Base-by-base conservation (phyloP, 2,888 invertebrate genomes). In the Magallana nippona region DNA sequence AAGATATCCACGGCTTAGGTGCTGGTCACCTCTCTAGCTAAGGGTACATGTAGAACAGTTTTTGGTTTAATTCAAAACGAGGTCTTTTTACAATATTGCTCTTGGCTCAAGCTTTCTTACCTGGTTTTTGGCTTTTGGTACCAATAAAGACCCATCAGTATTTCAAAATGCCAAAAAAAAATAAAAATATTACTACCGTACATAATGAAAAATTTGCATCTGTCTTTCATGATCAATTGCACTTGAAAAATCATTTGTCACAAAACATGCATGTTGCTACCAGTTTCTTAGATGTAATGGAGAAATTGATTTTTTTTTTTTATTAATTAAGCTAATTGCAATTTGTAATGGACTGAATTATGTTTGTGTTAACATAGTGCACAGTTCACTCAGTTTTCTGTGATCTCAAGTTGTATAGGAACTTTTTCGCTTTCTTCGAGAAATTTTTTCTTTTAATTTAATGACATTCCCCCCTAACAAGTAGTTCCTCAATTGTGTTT, bases 331-430 rank as follows among this genome's bases (percentile, higher is more conserved):
- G 71, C 71, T 71, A 71, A 71, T 71, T 71, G 71, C 71, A 71
- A 71, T 71, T 71, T 71, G 71, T 71, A 71, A 71, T 71, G 71
- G 71, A 71, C 71, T 71, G 71, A 71, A 71, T 15, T 15, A 27
- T 44, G 71, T 71, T 71, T 71, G 71, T 71, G 71, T 71, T 13
- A 71, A 71, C 71, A 71, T 71, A 27, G 15, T 15, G 32, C 2
- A 13, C 13, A 27, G 22, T 32, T 27, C 22, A 71, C 32, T 71
- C 71, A 71, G 71, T 71, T 71, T 71, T 71, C 71, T 1, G 71
- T 71, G 71, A 71, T 71, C 71, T 71, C 71, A 71, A 22, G 15
- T 27, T 71, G 71, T 71, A 71, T 19, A 71, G 32, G 22, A 71
- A 71, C 71, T 71, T 15, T 44, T 27, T 15, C 27, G 71, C 71